These are phyloP conservation scores for Napeogenes inachia DNA, from an alignment of 2,888 invertebrate genomes.

Conservation along the genomic window DNA sequence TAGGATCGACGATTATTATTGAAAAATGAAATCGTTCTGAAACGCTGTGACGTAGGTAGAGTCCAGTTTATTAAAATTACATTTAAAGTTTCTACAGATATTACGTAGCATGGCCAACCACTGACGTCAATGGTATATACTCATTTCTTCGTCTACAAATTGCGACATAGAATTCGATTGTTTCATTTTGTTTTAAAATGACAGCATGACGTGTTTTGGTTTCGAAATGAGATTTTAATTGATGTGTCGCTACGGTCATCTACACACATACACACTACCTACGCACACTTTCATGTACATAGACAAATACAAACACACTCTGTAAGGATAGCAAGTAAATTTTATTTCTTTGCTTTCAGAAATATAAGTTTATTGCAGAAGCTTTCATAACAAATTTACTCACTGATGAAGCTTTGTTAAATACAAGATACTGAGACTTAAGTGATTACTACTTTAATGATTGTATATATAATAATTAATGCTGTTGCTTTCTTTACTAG, in stretches of 20 bases:
- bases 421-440: too few species aligned
- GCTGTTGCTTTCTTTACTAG: constrained; percentile 9
- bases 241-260: constrained; percentile 55
- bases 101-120: not conserved
- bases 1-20: not conserved
- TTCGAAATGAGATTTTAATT: constrained; percentile 74
- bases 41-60: too few species aligned
- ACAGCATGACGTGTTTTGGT: constrained; percentile 58
- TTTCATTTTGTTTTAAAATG: constrained; percentile 42
- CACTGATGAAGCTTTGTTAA: not conserved
- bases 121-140: constrained; percentile 3
- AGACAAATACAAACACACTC: constrained; percentile 32
- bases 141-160: constrained; percentile 17
- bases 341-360: constrained; percentile 11
- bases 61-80: too few species aligned
- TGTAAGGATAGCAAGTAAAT: constrained; percentile 47
- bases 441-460: too few species aligned
- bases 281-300: too few species aligned
- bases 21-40: not conserved
- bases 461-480: too few species aligned
- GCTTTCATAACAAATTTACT: not conserved
- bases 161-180: constrained; percentile 18
- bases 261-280: constrained; percentile 27
- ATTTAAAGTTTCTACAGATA: not conserved
- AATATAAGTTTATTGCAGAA: constrained; percentile 2